These are phyloP conservation scores for Lasioglossum calceatum DNA, from an alignment of 2,888 invertebrate genomes.

Conservation along the genomic window DNA sequence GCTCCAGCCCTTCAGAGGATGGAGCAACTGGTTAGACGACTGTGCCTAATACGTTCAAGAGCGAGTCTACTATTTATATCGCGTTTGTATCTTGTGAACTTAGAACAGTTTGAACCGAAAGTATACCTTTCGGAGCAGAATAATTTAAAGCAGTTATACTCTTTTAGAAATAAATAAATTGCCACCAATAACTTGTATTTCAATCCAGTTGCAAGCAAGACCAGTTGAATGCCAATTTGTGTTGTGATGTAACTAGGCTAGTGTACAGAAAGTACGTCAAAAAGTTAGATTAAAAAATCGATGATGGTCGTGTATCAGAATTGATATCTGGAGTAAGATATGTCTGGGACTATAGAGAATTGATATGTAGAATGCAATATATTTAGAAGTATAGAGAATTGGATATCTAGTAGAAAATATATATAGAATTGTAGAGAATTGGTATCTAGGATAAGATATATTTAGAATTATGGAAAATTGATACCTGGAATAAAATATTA, in stretches of 20 bases:
- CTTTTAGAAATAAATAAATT: background rate
- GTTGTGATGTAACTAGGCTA: background rate
- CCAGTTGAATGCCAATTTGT: background rate
- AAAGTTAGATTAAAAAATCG: background rate
- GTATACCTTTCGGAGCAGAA: background rate
- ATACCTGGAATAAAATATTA: background rate
- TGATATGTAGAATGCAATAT: background rate
- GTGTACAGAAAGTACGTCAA: background rate
- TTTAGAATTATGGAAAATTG: background rate
- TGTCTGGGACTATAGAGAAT: background rate
- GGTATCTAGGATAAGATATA: background rate
- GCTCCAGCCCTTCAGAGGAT: background rate
- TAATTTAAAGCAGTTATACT: background rate
- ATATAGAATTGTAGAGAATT: background rate
- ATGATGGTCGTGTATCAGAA: background rate
- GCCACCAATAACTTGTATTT: background rate
- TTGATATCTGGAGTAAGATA: background rate
- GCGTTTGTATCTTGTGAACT: background rate
- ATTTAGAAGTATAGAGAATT: background rate
- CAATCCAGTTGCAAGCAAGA: background rate
- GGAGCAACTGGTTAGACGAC: background rate
- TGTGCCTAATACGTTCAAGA: constrained; percentile 1
- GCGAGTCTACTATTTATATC: constrained; percentile 12
- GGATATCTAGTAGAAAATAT: background rate
- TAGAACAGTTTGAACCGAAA: background rate